Evolutionary conservation across 2,113 vertebrate genomes (phyloP).

Genomic region (Campylomormyrus tamandua): DNA sequence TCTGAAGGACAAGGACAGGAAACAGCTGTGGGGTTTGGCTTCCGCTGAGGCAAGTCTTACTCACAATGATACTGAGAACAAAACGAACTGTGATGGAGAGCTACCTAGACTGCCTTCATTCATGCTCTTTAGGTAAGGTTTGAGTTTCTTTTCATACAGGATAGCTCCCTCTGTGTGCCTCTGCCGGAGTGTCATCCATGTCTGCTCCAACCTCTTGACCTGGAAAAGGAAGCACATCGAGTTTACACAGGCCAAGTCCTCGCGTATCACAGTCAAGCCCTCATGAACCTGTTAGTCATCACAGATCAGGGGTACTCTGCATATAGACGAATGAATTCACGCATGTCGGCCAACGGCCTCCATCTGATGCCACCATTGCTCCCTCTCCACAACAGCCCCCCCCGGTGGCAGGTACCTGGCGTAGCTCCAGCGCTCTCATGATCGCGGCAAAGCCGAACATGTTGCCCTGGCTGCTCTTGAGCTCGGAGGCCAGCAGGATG

Average conservation of each 20-base stretch:
- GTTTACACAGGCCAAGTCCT: not conserved
- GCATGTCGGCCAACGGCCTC: not conserved
- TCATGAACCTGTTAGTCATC: not conserved
- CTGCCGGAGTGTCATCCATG: slow-evolving; percentile 80
- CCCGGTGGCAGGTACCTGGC: slow-evolving; percentile 69
- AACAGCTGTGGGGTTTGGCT: not conserved
- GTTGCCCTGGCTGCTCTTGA: slow-evolving; percentile 82
- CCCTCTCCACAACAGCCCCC: not conserved
- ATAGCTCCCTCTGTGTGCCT: slow-evolving; percentile 85
- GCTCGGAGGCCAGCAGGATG: slow-evolving; percentile 82
- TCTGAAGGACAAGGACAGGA: slow-evolving; percentile 56
- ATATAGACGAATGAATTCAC: not conserved
- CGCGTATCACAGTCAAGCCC: not conserved
- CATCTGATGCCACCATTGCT: not conserved
- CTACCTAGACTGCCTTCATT: slow-evolving; percentile 83
- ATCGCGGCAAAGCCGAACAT: slow-evolving; percentile 90
- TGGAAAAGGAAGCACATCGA: slow-evolving; percentile 37
- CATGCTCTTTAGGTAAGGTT: slow-evolving; percentile 80
- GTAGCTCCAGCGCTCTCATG: slow-evolving; percentile 86
- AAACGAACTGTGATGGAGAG: not conserved
- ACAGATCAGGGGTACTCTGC: not conserved
- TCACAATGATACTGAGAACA: not conserved
- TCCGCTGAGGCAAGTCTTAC: not conserved
- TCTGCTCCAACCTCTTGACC: slow-evolving; percentile 86
- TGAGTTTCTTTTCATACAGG: slow-evolving; percentile 89